Base-by-base conservation (phyloP, 37 sponge, comb jelly and placozoan genomes). In the Dysidea cf. avara region DNA sequence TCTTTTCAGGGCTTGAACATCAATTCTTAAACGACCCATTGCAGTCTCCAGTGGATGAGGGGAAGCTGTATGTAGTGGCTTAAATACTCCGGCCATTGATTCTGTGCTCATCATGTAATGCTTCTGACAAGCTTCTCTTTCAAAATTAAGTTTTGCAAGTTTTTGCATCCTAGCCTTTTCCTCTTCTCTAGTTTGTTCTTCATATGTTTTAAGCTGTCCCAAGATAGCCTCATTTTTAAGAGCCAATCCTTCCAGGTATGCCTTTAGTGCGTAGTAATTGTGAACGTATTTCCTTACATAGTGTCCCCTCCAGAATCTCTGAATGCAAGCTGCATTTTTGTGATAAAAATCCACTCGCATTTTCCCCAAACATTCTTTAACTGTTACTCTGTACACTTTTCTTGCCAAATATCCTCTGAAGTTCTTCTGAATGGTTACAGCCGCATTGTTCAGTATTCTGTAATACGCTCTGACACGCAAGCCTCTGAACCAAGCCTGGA, bases 401-500 rank as follows among this genome's bases (percentile, higher is more conserved):
- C 87, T 61, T 2, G 73, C 82, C 25, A 64, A 28, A 47, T 77
- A 29, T 21, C 82, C 88, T 26, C 88, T 62, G 54, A 50, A 81
- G 33, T 43, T 12, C 39, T 36, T 76, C 50, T 87, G 88, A 24
- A 87, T 72, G 39, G 71, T 56, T 17, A 64, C 37, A n/a, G 88
- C 88, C 56, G 39, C 69, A 2, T 63, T 61, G 53, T 56, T 11
- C 31, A 87, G 61, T 20, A 77, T 38, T n/a, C 64, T 64, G 48
- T 12, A 52, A 69, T 87, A 87, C 3, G 88, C 82, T 47, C 88
- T 53, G 43, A 87, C 53, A 30, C 82, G 32, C 12, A 63, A 69
- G 13, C 88, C 88, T 30, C 88, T 62, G 40, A 72, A 87, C 88
- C 88, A 87, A 61, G 82, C 81, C 72, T 87, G 88, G 11, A 87